Evolutionary conservation across 2,113 vertebrate genomes (phyloP).

Genomic region (Stictonetta naevosa): DNA sequence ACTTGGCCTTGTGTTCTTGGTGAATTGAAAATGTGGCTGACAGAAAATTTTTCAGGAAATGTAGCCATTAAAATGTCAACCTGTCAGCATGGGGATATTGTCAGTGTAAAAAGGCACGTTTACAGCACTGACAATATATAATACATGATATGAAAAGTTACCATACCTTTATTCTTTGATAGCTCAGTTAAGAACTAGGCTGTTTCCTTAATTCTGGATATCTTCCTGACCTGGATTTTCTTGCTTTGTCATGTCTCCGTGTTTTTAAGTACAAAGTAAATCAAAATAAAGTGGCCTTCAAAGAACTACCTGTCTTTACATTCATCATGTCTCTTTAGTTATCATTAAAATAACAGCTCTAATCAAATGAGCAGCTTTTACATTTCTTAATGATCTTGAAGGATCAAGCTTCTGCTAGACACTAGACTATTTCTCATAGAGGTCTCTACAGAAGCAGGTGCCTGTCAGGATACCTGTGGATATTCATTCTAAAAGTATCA

Average conservation of each 20-base stretch:
- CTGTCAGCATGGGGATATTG: background rate
- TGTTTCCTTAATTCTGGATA: background rate
- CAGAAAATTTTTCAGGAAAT: background rate
- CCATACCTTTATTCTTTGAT: background rate
- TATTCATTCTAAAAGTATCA: background rate
- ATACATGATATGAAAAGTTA: background rate
- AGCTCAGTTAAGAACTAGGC: background rate
- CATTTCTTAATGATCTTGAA: background rate
- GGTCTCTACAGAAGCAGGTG: background rate
- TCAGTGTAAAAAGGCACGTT: background rate
- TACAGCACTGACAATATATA: background rate
- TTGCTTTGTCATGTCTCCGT: background rate
- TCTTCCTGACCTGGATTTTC: background rate
- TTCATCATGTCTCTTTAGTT: background rate
- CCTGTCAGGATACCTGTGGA: background rate
- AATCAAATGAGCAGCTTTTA: background rate
- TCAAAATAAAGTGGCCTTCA: background rate
- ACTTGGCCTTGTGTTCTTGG: background rate
- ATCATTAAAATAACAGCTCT: background rate
- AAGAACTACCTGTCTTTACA: background rate
- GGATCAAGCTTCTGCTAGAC: background rate
- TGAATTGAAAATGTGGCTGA: background rate
- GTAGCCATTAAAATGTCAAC: background rate
- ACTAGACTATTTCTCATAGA: background rate
- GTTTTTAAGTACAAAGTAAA: background rate